These are phyloP conservation scores for Varecia variegata DNA, from an alignment of 2,797 vertebrate species.

Conservation along the genomic window DNA sequence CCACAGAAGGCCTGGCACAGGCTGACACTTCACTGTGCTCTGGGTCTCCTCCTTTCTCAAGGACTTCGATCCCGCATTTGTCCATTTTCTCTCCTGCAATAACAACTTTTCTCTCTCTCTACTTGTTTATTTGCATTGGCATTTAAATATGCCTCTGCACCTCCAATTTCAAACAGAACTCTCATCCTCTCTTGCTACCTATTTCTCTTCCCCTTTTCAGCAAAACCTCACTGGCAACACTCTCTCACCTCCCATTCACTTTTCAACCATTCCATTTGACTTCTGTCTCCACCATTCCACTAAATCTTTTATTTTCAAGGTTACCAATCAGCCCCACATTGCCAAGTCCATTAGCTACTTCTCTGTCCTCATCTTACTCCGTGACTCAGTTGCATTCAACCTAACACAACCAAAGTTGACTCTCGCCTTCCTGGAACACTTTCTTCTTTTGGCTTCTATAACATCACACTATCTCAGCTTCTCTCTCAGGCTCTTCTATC, in stretches of 20 bases:
- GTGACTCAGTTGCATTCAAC: background rate
- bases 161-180: background rate
- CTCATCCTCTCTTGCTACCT: background rate
- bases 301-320: background rate
- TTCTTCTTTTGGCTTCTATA: slow-evolving; percentile 36
- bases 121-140: background rate
- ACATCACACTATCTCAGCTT: background rate
- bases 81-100: background rate
- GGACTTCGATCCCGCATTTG: background rate
- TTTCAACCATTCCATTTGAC: background rate
- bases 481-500: slow-evolving; percentile 32
- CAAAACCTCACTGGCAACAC: background rate
- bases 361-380: background rate
- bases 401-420: background rate
- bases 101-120: background rate
- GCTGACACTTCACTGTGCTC: background rate
- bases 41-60: background rate
- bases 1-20: background rate
- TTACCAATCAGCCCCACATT: background rate
- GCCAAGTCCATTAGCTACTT: background rate
- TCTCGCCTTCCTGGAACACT: background rate
- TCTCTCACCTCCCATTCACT: background rate
- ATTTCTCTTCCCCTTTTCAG: background rate
- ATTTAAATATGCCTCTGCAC: background rate
- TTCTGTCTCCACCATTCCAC: background rate